These are phyloP conservation scores for Athrips mouffetella DNA, from an alignment of 2,888 invertebrate genomes.

Conservation along the genomic window DNA sequence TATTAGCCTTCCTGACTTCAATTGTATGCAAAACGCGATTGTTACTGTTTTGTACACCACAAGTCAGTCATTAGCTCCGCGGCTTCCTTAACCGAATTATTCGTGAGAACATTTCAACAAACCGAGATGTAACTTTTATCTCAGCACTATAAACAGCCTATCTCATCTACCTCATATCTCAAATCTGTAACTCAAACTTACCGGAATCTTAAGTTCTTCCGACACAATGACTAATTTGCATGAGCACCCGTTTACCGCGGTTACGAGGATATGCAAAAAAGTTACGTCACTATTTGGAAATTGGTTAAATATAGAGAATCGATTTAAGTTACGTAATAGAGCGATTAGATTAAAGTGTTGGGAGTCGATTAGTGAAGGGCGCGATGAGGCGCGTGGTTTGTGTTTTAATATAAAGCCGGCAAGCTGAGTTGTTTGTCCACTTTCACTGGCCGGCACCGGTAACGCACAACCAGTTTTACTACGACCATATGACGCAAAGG, in stretches of 20 bases:
- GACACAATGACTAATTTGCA: neutral
- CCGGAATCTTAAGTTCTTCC: neutral
- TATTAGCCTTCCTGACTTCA: conserved; percentile 23
- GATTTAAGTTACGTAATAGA: conserved; percentile 5
- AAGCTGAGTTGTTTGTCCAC: conserved; percentile 29
- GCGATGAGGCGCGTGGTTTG: conserved; percentile 11
- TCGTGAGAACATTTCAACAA: conserved; percentile 2
- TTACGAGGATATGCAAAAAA: conserved; percentile 2
- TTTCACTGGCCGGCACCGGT: conserved; percentile 47
- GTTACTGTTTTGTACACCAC: conserved; percentile 16
- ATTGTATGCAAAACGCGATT: conserved; percentile 30
- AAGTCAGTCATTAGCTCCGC: neutral
- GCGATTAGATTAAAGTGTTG: conserved; percentile 14
- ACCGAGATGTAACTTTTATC: too few relatives aligned
- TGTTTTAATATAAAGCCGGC: neutral
- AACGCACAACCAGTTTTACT: conserved; percentile 30
- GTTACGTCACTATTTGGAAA: conserved; percentile 5
- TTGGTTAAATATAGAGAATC: neutral
- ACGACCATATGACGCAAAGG: conserved; percentile 9
- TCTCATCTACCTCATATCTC: neutral
- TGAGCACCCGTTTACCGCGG: neutral
- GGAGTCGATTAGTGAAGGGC: conserved; percentile 24
- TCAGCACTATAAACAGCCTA: too few relatives aligned
- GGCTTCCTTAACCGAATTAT: neutral
- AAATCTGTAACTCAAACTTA: neutral